These are phyloP conservation scores for Dyspetes luteomarginatus DNA, from an alignment of 2,888 invertebrate genomes.

Conservation along the genomic window DNA sequence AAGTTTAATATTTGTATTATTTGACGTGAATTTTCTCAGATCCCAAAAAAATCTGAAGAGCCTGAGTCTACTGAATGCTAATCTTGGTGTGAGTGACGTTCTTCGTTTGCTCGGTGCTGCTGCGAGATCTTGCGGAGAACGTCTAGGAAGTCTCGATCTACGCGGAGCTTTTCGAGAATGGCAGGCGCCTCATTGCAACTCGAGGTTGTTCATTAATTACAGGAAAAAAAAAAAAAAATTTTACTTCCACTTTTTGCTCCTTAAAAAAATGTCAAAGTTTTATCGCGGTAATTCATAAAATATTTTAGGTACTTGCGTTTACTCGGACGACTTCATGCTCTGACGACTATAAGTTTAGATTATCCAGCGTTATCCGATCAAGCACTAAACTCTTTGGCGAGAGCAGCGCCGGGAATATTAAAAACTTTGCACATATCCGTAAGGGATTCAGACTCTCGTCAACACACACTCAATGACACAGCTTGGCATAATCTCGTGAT, in stretches of 20 bases:
- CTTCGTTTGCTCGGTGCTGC: slow-evolving; percentile 82
- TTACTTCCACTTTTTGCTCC: no score
- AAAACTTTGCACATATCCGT: slow-evolving; percentile 82
- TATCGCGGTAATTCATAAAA: no score
- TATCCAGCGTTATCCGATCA: slow-evolving; percentile 83
- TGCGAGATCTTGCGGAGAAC: slow-evolving; percentile 77
- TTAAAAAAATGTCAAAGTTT: no score
- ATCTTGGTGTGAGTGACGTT: slow-evolving; percentile 83
- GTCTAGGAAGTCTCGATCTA: slow-evolving; percentile 82
- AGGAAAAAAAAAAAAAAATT: no score
- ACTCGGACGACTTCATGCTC: slow-evolving; percentile 81
- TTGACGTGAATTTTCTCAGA: slow-evolving; percentile 70
- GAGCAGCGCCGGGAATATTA: slow-evolving; percentile 79
- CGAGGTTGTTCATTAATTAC: slow-evolving; percentile 73
- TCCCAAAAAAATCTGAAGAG: slow-evolving; percentile 82
- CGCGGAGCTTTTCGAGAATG: slow-evolving; percentile 83
- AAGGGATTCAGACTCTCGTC: slow-evolving; percentile 82
- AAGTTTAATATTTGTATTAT: neutral
- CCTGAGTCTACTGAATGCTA: slow-evolving; percentile 83
- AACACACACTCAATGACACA: slow-evolving; percentile 81
- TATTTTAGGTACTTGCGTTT: slow-evolving; percentile 77
- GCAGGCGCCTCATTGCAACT: slow-evolving; percentile 80
- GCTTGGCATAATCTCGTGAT: slow-evolving; percentile 82
- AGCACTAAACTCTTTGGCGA: slow-evolving; percentile 82
- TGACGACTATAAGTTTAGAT: slow-evolving; percentile 83